Base-by-base conservation (phyloP, 2,888 invertebrate species). In the Agriopis leucophaearia region DNA sequence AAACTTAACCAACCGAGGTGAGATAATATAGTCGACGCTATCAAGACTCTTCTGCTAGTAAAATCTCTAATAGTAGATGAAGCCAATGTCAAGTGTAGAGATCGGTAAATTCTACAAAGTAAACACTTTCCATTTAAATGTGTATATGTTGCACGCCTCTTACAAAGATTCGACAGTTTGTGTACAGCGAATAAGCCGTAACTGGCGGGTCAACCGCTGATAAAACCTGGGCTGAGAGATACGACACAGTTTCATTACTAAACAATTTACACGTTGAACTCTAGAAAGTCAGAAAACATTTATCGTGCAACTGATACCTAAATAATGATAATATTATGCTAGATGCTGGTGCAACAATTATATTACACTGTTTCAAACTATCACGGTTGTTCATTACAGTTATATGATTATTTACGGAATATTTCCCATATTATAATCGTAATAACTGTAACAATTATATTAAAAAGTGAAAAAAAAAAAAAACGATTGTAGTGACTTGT, bases 131-230 rank as follows among this genome's bases (percentile, higher is more conserved):
- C 35, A 55, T 60, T 59, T 63, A 58, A 71, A 69, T 66, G 66
- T 45, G n/a, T n/a, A 50, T 15, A 35, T 15, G 12, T 56, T 69
- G 40, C 62, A 63, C 51, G 65, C 67, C 63, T 69, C 60, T 35
- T 10, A 50, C 70, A 42, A 63, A 68, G 60, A 64, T 70, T 70
- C 63, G 66, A 66, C 70, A 72, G 66, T 74, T 71, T 74, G 69
- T 69, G 70, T 72, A 69, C 74, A 69, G n/a, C n/a, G 67, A 74
- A 74, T 70, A 70, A 74, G 70, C 67, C 64, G 64, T 70, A 64
- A 72, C 69, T 42, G 60, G 64, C 51, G 66, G 70, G 71, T 74
- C 70, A 69, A 65, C 66, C 62, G 48, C 69, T 69, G 69, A 66
- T 65, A 69, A 61, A 60, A 56, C 45, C 51, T 12, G 15, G 47